These are phyloP conservation scores for Poeciliopsis turneri DNA, from an alignment of 2,797 vertebrate species.

Conservation along the genomic window DNA sequence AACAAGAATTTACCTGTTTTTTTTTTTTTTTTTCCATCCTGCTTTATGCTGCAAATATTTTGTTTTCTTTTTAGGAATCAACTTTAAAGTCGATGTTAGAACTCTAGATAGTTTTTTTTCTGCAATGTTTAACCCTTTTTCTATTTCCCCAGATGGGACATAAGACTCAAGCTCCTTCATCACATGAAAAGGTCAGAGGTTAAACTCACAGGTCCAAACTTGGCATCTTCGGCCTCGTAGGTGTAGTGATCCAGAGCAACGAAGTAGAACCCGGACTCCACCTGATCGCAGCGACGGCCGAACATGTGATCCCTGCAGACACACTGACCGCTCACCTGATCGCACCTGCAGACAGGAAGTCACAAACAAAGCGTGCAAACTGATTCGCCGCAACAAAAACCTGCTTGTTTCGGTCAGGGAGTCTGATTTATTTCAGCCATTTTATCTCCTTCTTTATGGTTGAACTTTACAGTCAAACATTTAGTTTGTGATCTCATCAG, in stretches of 20 bases:
- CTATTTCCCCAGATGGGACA: not conserved
- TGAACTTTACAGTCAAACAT: not conserved
- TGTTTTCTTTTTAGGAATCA: not conserved
- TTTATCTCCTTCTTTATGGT: not conserved
- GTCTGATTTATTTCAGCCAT: not conserved
- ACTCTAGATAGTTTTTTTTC: not conserved
- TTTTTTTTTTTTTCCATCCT: not conserved
- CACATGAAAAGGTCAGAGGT: not conserved
- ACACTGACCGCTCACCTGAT: slow-evolving; percentile 89
- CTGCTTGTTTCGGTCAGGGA: not conserved
- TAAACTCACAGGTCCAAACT: slow-evolving; percentile 91
- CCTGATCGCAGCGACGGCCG: slow-evolving; percentile 91
- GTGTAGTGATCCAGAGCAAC: slow-evolving; percentile 95
- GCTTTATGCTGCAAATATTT: not conserved
- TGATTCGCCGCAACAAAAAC: not conserved
- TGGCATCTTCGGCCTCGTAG: slow-evolving; percentile 92
- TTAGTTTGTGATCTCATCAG: not conserved
- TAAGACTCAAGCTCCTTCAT: not conserved
- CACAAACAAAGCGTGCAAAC: not conserved
- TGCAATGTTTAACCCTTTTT: not conserved
- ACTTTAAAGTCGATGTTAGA: not conserved
- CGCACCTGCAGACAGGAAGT: slow-evolving; percentile 55
- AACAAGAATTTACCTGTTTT: not conserved
- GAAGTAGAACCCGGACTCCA: slow-evolving; percentile 95
- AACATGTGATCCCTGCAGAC: slow-evolving; percentile 91